Base-by-base conservation (phyloP, 2,888 invertebrate species). In the Sphecodes monilicornis region DNA sequence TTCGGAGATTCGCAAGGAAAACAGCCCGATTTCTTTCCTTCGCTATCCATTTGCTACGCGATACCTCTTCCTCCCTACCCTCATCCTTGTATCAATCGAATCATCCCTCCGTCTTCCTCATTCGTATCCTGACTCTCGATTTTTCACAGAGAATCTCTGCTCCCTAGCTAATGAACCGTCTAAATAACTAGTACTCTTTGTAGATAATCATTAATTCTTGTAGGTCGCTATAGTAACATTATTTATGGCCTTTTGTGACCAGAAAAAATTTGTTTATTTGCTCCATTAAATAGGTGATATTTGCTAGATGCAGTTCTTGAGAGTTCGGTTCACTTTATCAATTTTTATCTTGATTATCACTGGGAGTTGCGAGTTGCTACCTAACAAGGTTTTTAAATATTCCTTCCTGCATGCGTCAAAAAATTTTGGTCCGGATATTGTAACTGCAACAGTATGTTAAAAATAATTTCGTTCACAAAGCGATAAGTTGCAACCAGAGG, bases 1-100 rank as follows among this genome's bases (percentile, higher is more conserved):
- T 86, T 84, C 85, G 89, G 82, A 78, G 84, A 84, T 72, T 84
- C 80, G 82, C 71, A 79, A 87, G 82, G 82, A 82, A 78, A 77
- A 54, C 78, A 57, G 57, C 50, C 41, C 71, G 8, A 29, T 72
- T 73, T 26, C 79, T 60, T 71, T 69, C 70, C 29, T 60, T 66
- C 26, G 8, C 41, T 6, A 39, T 26, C 43, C 39, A 10, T 22
- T 36, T 26, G 8, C 72, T 36, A 41, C 18, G 26, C 69, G 43
- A 36, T 72, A 54, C 39, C 60, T 60, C 29, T 8, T 26, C 13
- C 13, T 13, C 18, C 22, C n/a, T n/a, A 18, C 18, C 22, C 0
- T 18, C 69, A 22, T 66, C 36, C 29, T 57, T 29, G 18, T 64
- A 74, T 70, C 43, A 57, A 26, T 72, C 64, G 32, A 72, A 64